Percentiles rank a stretch among this genome's conserved stretches.
Conservation (phyloP, 1,140 invertebrate species). For the Drosophila pseudoananassae region DNA sequence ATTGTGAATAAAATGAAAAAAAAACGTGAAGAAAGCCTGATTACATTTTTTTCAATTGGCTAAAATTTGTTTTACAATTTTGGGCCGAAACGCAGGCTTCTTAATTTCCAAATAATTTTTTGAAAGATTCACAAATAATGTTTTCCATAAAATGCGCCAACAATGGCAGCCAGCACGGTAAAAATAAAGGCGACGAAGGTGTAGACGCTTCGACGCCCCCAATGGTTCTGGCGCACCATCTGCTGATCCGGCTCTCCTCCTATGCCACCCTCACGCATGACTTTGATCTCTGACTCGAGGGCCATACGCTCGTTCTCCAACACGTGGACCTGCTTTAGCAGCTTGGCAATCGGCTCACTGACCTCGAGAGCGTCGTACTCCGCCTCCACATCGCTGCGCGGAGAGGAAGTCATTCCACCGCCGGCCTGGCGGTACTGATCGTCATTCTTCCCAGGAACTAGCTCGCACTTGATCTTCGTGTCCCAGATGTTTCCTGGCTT, state of each 20-base stretch:
- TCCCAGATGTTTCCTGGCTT: constrained; percentile 22
- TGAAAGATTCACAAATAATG: constrained; percentile 7
- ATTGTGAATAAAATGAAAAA: not conserved
- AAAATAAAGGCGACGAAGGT: not conserved
- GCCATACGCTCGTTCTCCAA: constrained; percentile 33
- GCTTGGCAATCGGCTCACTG: constrained; percentile 6
- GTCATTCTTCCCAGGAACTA: constrained; percentile 5
- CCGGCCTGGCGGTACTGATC: not conserved
- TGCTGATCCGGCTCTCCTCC: not conserved
- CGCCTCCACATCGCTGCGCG: not conserved
- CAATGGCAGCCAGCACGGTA: constrained; percentile 9
- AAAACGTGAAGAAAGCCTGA: not conserved
- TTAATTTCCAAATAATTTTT: not conserved
- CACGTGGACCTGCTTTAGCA: constrained; percentile 22
- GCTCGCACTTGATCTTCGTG: constrained; percentile 46
- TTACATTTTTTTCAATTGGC: constrained; percentile 5
- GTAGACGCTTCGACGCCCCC: not conserved
- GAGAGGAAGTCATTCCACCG: not conserved
- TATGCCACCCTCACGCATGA: not conserved
- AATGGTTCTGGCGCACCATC: not conserved
- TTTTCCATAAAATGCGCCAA: constrained; percentile 22
- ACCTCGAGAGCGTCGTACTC: constrained; percentile 7
- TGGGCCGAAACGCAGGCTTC: not conserved
- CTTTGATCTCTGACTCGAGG: constrained; percentile 25
- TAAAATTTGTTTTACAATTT: constrained; percentile 17